These are phyloP conservation scores for Henicopernis longicauda DNA, from an alignment of 2,113 vertebrate species.

Conservation along the genomic window DNA sequence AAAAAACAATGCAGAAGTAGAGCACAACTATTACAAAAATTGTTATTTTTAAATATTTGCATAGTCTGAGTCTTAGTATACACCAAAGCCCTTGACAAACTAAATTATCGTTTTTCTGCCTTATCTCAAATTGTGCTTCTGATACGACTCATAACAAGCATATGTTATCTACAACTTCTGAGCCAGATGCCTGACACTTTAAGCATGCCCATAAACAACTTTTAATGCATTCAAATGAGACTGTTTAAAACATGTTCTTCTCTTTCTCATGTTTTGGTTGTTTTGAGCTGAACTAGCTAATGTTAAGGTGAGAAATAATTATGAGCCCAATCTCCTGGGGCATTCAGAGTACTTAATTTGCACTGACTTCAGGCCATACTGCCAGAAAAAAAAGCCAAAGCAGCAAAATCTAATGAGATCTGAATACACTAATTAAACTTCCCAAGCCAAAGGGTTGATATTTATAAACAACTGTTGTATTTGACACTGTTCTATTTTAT, in stretches of 20 bases:
- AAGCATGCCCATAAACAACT: not conserved
- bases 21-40: not conserved
- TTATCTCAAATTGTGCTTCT: not conserved
- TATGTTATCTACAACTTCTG: not conserved
- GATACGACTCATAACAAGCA: not conserved
- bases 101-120: not conserved
- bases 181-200: not conserved
- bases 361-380: not conserved
- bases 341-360: not conserved
- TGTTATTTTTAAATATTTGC: not conserved
- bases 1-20: not conserved
- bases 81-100: not conserved
- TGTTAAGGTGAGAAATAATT: constrained; percentile 29
- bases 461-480: not conserved
- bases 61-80: not conserved
- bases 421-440: constrained; percentile 24
- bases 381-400: not conserved
- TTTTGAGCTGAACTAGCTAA: not conserved
- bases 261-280: not conserved
- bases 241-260: not conserved
- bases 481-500: not conserved
- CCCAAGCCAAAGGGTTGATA: not conserved
- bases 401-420: not conserved
- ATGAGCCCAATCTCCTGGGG: not conserved
- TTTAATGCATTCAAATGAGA: not conserved